Conservation (phyloP, 1,140 invertebrate genomes). For the Pseudomyrmex sp. region DNA sequence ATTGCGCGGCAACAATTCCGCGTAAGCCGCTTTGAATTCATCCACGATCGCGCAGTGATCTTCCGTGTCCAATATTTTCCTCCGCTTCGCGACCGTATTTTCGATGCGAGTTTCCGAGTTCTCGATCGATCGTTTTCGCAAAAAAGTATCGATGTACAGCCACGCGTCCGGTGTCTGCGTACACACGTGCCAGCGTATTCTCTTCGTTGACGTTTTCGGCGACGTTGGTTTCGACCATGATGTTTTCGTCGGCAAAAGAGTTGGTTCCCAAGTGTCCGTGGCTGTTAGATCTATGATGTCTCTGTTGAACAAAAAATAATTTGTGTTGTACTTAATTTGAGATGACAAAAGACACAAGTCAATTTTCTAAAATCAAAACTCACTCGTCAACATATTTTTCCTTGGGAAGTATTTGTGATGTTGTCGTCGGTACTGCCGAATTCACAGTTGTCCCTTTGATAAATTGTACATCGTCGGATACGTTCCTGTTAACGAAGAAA, state of each 20-base stretch:
- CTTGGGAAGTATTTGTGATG: not conserved
- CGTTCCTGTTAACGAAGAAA: not conserved
- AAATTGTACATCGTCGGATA: no score
- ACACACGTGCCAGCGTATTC: constrained; percentile 25
- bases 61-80: not conserved
- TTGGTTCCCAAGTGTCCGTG: not conserved
- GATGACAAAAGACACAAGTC: not conserved
- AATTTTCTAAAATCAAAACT: not conserved
- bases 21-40: constrained; percentile 26
- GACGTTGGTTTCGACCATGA: no score
- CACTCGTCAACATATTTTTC: not conserved
- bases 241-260: no score
- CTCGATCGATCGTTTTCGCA: constrained; percentile 10
- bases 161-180: constrained; percentile 45
- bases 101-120: not conserved
- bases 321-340: not conserved
- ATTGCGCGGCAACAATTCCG: constrained; percentile 15
- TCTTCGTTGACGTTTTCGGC: constrained; percentile 3
- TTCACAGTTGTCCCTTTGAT: not conserved
- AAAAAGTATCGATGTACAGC: not conserved
- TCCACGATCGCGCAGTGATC: not conserved
- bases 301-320: not conserved
- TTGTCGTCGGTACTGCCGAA: not conserved
- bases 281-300: constrained; percentile 42
- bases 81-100: not conserved